phyloP scores from a whole-genome alignment of 2,888 invertebrate genomes.

The Rotaria magnacalcarata region DNA sequence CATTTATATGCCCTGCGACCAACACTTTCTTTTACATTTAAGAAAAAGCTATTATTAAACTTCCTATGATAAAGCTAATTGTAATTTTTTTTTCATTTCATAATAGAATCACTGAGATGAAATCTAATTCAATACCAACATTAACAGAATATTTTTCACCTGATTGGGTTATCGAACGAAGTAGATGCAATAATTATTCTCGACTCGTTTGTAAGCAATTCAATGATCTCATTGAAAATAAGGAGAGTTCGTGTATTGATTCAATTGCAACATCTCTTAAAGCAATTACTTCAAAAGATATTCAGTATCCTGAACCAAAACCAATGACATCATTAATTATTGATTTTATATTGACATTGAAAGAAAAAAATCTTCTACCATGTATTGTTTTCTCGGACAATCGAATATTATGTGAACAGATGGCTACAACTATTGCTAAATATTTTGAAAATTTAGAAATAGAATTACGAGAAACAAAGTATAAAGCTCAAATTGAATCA shows the following conservation, averaged over 20 bases:
- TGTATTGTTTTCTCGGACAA: conserved; percentile 27
- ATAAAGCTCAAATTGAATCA: neutral
- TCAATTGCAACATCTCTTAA: neutral
- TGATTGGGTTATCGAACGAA: neutral
- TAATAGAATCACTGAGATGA: neutral
- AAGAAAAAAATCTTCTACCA: conserved; percentile 30
- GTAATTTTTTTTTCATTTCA: neutral
- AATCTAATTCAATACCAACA: neutral
- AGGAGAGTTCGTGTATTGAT: neutral
- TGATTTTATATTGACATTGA: conserved; percentile 17
- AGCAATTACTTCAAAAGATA: neutral
- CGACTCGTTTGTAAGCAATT: neutral
- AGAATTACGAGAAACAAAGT: neutral
- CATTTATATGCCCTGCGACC: too few species aligned
- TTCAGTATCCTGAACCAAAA: conserved; percentile 16
- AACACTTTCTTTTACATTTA: too few species aligned
- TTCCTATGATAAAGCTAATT: too few species aligned
- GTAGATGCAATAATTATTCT: neutral
- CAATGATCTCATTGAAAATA: neutral
- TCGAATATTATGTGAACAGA: conserved; percentile 40
- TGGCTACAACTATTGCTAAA: conserved; percentile 15
- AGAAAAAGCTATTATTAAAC: too few species aligned
- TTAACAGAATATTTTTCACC: conserved; percentile 11
- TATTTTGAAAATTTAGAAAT: neutral
- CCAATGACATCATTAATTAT: neutral